These are phyloP conservation scores for Taxidea taxus DNA, from an alignment of 2,113 vertebrate genomes.

Conservation along the genomic window DNA sequence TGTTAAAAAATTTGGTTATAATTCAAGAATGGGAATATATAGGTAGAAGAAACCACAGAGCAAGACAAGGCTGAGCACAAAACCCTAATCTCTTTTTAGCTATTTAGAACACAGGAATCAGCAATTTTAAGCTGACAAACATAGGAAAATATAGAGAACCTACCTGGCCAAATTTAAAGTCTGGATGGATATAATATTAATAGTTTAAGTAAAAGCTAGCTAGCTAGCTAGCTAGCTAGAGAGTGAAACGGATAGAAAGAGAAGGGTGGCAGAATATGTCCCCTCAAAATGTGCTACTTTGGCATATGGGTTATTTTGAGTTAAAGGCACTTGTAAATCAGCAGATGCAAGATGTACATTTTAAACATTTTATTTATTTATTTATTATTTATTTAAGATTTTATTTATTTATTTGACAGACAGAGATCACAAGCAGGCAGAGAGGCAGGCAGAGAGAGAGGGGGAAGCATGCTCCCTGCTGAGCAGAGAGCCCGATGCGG, in stretches of 20 bases:
- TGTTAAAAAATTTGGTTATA: neutral
- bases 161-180: neutral
- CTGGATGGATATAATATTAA: neutral
- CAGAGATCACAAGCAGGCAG: too few species aligned
- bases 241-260: neutral
- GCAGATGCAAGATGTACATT: neutral
- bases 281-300: neutral
- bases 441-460: too few species aligned
- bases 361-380: too few species aligned
- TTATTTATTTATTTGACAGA: too few species aligned
- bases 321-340: neutral
- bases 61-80: neutral
- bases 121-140: neutral
- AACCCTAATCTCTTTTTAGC: neutral
- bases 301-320: neutral
- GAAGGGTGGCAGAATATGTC: neutral
- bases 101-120: neutral
- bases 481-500: too few species aligned
- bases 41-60: neutral
- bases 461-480: too few species aligned
- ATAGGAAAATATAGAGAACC: neutral
- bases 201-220: neutral
- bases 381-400: too few species aligned
- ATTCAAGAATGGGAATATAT: neutral
- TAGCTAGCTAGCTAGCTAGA: neutral